A percentile compares a stretch with the other conserved stretches of the same genome.
phyloP scores from a whole-genome alignment of 2,113 vertebrate species.

The Platichthys stellatus region DNA sequence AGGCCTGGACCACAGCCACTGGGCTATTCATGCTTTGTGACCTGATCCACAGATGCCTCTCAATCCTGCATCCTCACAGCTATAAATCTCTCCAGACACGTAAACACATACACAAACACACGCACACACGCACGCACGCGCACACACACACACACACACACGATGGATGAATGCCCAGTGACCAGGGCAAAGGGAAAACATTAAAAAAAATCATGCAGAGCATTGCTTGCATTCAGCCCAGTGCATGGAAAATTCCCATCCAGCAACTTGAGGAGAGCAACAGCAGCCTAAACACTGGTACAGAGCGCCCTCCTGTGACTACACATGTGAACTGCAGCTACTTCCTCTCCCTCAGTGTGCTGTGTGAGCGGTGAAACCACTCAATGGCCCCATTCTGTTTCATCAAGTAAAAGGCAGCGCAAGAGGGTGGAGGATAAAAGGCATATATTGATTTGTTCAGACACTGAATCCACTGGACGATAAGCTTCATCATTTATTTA shows the following conservation, averaged over 20 bases:
- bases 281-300: not conserved
- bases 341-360: not conserved
- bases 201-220: constrained; percentile 57
- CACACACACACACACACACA: not conserved
- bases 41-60: constrained; percentile 71
- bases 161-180: constrained; percentile 55
- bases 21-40: constrained; percentile 70
- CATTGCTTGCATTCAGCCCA: constrained; percentile 63
- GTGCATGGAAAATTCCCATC: constrained; percentile 79
- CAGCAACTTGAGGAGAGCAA: constrained; percentile 18
- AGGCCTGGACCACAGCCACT: constrained; percentile 67
- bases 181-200: constrained; percentile 70
- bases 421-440: constrained; percentile 53
- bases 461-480: constrained; percentile 35
- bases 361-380: constrained; percentile 38
- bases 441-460: constrained; percentile 48
- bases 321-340: constrained; percentile 27
- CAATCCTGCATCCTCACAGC: constrained; percentile 67
- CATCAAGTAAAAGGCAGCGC: constrained; percentile 43
- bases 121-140: not conserved
- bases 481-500: constrained; percentile 59
- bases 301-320: constrained; percentile 65
- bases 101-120: constrained; percentile 57
- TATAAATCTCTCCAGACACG: constrained; percentile 66
- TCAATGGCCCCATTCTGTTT: constrained; percentile 36